Conservation (phyloP, 2,888 invertebrate genomes). For the Chloroclystis v-ata region DNA sequence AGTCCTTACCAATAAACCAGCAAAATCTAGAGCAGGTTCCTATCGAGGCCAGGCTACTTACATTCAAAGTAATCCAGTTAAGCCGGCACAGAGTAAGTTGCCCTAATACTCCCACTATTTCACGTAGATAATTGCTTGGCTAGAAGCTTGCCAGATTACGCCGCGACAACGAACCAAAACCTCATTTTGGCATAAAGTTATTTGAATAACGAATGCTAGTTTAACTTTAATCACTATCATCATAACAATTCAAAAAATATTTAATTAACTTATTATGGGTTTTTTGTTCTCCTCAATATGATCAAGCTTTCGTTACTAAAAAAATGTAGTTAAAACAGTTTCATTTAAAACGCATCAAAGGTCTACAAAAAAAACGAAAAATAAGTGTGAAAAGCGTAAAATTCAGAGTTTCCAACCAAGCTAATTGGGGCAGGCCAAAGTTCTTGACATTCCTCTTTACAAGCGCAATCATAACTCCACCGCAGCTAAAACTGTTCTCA, state of each 20-base stretch:
- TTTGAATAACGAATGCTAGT: slow-evolving; percentile 3
- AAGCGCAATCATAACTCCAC: slow-evolving; percentile 25
- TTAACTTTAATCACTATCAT: too few species aligned
- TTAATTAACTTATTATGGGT: too few species aligned
- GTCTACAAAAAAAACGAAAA: neutral
- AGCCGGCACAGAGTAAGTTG: slow-evolving; percentile 67
- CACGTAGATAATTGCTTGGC: slow-evolving; percentile 72
- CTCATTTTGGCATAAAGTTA: slow-evolving; percentile 34
- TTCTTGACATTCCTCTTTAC: slow-evolving; percentile 21
- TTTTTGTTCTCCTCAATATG: too few species aligned
- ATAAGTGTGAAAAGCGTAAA: neutral
- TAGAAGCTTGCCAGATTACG: slow-evolving; percentile 54
- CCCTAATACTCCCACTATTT: slow-evolving; percentile 69
- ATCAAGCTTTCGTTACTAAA: too few species aligned
- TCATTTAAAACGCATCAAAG: neutral
- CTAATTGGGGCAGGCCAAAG: slow-evolving; percentile 22
- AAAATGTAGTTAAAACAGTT: too few species aligned
- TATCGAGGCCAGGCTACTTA: slow-evolving; percentile 55
- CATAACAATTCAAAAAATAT: too few species aligned
- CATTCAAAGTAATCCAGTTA: slow-evolving; percentile 61
- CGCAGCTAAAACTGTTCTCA: slow-evolving; percentile 20
- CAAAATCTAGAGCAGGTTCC: slow-evolving; percentile 11
- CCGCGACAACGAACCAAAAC: slow-evolving; percentile 42
- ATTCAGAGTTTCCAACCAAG: slow-evolving; percentile 4
- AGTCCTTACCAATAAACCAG: slow-evolving; percentile 11